Evolutionary conservation across 2,797 vertebrate species (phyloP), one percentile per base, ranked within the genome.

Genomic region (Nannoperca obscura): DNA sequence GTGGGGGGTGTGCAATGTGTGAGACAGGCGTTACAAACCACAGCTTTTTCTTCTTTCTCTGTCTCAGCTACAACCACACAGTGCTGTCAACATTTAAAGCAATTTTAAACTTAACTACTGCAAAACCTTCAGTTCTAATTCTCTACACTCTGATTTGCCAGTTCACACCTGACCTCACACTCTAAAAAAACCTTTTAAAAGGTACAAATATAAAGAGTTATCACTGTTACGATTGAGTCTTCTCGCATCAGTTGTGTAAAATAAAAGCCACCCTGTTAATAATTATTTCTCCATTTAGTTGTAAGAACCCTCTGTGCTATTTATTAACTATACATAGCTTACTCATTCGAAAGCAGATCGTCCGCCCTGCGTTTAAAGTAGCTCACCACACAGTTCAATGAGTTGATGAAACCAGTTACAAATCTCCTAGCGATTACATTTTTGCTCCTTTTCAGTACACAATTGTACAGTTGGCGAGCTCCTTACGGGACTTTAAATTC

Each of bases 311-410:
- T 34, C 9, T 5, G 22, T 40, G 57, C 3, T 63, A 52, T 59
- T 59, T 40, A 78, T 69, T 24, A 63, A 60, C 60, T 34, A 5
- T 71, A 36, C 10, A 64, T 36, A 7, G 13, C 3, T 17, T 34
- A 49, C 32, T 80, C 15, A 17, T 65, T 1, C 34, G 15, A 47
- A 50, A 55, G 55, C 46, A 71, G 49, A 36, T 20, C 14, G 5
- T 42, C 13, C 11, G 52, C 42, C 30, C 3, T 9, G 19, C 32
- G 52, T 32, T 12, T 44, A 73, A 17, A 52, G 14, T 36, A 38
- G 12, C 17, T 61, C 12, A 0, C 2, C n/a, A 40, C 22, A 40
- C 19, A 27, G 2, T 50, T 42, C 14, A 60, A 2, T 40, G n/a
- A 42, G 38, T 24, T 27, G 14, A 2, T 61, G 53, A 24, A 27